phyloP scores from a whole-genome alignment of 2,888 invertebrate genomes.

The Aspidapion aeneum region DNA sequence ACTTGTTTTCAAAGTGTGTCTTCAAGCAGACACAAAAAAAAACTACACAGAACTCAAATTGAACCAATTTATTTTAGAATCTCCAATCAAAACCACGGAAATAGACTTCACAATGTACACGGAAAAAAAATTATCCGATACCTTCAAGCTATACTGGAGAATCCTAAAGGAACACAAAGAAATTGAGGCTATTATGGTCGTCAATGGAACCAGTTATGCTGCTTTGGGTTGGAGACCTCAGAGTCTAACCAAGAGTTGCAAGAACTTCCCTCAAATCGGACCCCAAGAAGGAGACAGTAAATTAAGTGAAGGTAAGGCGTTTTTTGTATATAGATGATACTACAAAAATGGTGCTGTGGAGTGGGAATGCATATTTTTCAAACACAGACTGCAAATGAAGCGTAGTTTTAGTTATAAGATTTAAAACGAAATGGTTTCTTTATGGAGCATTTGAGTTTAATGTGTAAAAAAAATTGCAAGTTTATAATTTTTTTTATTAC shows the following conservation, averaged over 20 bases:
- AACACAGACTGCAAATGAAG: no score
- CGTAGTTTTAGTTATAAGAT: no score
- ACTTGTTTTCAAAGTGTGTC: no score
- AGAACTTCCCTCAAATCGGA: conserved; percentile 71
- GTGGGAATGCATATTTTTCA: no score
- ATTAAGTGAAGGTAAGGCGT: neutral
- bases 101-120: conserved; percentile 70
- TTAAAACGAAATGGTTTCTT: no score
- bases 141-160: conserved; percentile 81
- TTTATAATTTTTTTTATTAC: no score
- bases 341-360: no score
- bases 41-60: no score
- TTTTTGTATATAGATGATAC: no score
- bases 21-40: no score
- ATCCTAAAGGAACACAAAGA: conserved; percentile 80
- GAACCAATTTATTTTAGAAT: conserved; percentile 60
- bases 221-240: conserved; percentile 91
- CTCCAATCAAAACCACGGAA: conserved; percentile 69
- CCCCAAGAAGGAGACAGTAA: conserved; percentile 27
- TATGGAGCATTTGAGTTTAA: no score
- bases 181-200: conserved; percentile 81
- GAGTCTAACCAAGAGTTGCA: conserved; percentile 69
- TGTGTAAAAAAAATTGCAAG: no score
- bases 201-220: conserved; percentile 85
- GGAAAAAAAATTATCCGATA: conserved; percentile 66